Conservation (phyloP, 30 jellyfish, hydroid and myxozoan species). For the Aurelia aurita complex sp. Pacific region DNA sequence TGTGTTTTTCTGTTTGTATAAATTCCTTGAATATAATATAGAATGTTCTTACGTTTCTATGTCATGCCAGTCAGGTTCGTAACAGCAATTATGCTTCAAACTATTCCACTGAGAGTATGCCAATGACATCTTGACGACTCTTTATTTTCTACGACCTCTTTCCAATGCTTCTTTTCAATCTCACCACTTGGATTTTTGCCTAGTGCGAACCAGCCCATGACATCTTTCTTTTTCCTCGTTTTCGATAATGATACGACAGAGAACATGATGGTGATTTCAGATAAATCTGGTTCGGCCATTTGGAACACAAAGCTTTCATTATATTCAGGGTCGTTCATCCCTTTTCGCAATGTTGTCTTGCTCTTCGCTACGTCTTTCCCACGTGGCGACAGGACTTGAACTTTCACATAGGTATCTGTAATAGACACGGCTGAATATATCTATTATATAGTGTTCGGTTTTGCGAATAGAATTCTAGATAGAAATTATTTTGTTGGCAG, state of each 20-base stretch:
- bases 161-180: constrained; percentile 82
- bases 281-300: constrained; percentile 90
- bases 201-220: constrained; percentile 91
- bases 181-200: constrained; percentile 84
- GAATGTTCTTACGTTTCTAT: no score
- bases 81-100: not conserved
- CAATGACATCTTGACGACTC: constrained; percentile 69
- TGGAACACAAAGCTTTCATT: constrained; percentile 95
- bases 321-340: constrained; percentile 95
- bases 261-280: constrained; percentile 78
- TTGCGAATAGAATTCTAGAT: no score
- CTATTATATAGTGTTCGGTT: no score
- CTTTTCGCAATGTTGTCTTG: constrained; percentile 91
- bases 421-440: not conserved
- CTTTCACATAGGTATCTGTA: constrained; percentile 92
- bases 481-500: no score
- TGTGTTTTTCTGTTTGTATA: no score
- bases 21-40: no score
- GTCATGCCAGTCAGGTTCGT: not conserved
- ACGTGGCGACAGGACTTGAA: constrained; percentile 86
- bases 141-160: constrained; percentile 58
- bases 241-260: constrained; percentile 78
- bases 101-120: constrained; percentile 62
- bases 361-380: constrained; percentile 91
- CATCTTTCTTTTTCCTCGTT: constrained; percentile 84